Evolutionary conservation across 2,113 vertebrate species (phyloP).

Genomic region (Equus przewalskii): DNA sequence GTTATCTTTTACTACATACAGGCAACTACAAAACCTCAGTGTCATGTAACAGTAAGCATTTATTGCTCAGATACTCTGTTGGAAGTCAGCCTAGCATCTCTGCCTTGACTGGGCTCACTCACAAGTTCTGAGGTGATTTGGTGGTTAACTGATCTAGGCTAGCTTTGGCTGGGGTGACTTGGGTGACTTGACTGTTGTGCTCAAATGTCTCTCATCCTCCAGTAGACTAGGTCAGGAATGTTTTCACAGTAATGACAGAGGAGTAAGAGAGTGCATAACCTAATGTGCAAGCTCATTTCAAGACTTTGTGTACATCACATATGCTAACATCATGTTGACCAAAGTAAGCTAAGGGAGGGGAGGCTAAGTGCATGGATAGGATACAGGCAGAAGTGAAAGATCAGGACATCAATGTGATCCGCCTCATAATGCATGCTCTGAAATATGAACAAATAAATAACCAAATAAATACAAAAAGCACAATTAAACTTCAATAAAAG

Average conservation of each 20-base stretch:
- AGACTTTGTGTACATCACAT: neutral
- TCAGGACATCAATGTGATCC: neutral
- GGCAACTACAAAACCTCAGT: neutral
- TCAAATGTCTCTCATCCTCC: constrained; percentile 2
- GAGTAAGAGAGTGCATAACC: neutral
- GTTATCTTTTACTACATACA: neutral
- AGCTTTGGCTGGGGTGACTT: neutral
- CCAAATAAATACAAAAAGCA: neutral
- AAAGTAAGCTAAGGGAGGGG: neutral
- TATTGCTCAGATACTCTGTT: neutral
- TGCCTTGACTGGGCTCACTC: neutral
- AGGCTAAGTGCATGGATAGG: neutral
- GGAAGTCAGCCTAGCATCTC: neutral
- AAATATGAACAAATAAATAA: constrained; percentile 34
- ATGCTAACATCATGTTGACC: neutral
- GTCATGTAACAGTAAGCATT: neutral
- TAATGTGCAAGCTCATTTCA: constrained; percentile 22
- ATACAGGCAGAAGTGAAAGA: neutral
- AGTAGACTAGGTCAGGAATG: constrained; percentile 19
- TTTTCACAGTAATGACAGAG: constrained; percentile 40
- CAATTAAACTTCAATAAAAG: constrained; percentile 42
- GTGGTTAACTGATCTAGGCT: neutral
- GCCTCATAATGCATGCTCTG: neutral
- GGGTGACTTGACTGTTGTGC: neutral
- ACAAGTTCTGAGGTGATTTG: neutral